phyloP scores from a whole-genome alignment of 1,140 invertebrate genomes.

The Pseudomyrmex pallidus region DNA sequence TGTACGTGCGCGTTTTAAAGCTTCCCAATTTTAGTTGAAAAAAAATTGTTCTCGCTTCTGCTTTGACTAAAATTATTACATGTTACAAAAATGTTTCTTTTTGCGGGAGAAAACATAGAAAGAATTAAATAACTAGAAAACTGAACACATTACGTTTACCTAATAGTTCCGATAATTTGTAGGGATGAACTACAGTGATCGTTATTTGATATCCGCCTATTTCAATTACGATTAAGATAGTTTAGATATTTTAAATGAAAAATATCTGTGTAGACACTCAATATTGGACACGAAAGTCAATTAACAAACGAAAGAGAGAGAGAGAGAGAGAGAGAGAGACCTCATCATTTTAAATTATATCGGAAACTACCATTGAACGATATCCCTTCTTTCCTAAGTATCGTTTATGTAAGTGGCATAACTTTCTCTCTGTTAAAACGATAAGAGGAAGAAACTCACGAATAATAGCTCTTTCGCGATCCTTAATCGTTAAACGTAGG shows the following conservation, averaged over 20 bases:
- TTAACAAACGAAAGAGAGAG: conserved; percentile 23
- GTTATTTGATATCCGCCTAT: conserved; percentile 10
- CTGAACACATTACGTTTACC: too few species aligned
- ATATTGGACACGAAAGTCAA: conserved; percentile 22
- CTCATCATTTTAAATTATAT: conserved; percentile 10
- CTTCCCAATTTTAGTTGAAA: conserved; percentile 14
- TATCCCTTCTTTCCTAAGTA: conserved; percentile 10
- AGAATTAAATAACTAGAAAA: not conserved
- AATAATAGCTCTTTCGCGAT: conserved; percentile 1
- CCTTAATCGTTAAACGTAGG: not conserved
- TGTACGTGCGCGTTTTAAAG: too few species aligned
- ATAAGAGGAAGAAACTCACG: not conserved
- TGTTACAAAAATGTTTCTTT: too few species aligned
- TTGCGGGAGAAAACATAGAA: not conserved
- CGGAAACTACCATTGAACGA: not conserved
- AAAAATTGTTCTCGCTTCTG: not conserved
- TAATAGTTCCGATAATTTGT: not conserved
- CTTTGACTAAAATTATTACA: not conserved
- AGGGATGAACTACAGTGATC: not conserved
- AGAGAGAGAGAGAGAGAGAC: not conserved
- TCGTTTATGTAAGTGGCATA: conserved; percentile 44
- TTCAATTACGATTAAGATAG: conserved; percentile 33
- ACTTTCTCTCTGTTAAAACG: not conserved
- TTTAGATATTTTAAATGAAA: conserved; percentile 27
- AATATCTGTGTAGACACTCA: conserved; percentile 22